Evolutionary conservation across 2,113 vertebrate genomes (phyloP).

Genomic region (Xiphophorus hellerii): DNA sequence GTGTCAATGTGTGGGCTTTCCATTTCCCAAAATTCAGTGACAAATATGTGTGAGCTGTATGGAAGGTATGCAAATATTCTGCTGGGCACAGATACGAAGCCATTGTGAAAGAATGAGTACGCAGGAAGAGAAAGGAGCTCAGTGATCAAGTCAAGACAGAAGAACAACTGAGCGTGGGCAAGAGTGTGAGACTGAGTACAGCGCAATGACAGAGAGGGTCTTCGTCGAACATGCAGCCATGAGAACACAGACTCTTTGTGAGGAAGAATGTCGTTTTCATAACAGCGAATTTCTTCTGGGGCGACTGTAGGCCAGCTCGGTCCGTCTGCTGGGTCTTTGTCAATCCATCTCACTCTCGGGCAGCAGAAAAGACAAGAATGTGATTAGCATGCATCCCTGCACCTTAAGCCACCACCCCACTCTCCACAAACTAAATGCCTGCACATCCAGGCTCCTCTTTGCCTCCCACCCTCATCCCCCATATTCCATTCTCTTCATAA

Average conservation of each 20-base stretch:
- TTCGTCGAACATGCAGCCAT: conserved; percentile 60
- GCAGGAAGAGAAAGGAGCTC: conserved; percentile 35
- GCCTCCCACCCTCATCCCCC: conserved; percentile 48
- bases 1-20: conserved; percentile 36
- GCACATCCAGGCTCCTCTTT: conserved; percentile 43
- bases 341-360: conserved; percentile 63
- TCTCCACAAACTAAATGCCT: conserved; percentile 52
- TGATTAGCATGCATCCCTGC: conserved; percentile 77
- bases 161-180: conserved; percentile 54
- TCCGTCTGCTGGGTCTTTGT: conserved; percentile 81
- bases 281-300: conserved; percentile 76
- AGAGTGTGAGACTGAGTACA: conserved; percentile 55
- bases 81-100: conserved; percentile 52
- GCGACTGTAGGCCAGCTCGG: conserved; percentile 61
- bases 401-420: conserved; percentile 65
- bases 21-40: conserved; percentile 62
- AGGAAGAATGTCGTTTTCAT: conserved; percentile 82
- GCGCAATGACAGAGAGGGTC: conserved; percentile 55
- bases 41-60: conserved; percentile 65
- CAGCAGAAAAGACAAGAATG: conserved; percentile 52
- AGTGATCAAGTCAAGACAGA: conserved; percentile 52
- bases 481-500: conserved; percentile 67
- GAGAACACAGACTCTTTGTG: conserved; percentile 82
- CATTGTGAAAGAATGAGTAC: conserved; percentile 39
- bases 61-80: conserved; percentile 75